Conservation (phyloP, 2,888 invertebrate genomes). For the Chrysomela aeneicollis region DNA sequence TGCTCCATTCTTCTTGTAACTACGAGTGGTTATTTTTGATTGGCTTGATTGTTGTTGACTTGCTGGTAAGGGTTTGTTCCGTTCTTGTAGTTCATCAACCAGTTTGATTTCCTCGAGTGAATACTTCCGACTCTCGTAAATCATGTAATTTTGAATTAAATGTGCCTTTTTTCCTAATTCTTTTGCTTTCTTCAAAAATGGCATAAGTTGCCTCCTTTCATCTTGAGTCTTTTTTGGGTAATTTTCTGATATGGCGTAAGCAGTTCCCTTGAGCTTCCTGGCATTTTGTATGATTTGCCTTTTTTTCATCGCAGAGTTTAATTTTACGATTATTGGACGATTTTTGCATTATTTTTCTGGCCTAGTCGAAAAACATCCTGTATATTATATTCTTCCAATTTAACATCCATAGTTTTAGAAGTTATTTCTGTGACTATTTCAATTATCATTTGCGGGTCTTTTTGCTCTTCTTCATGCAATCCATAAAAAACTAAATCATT, state of each 20-base stretch:
- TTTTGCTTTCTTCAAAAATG: conserved; percentile 1
- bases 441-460: neutral
- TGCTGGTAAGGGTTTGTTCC: neutral
- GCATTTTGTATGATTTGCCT: neutral
- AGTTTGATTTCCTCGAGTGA: no score
- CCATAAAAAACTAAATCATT: conserved; percentile 2
- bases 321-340: neutral
- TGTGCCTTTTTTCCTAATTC: neutral
- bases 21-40: neutral
- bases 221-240: neutral
- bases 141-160: neutral
- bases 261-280: neutral
- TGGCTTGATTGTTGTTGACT: neutral
- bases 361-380: conserved; percentile 1
- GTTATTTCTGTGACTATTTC: neutral
- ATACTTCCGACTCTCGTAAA: neutral
- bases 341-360: neutral
- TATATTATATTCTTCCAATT: neutral
- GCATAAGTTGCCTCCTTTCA: neutral
- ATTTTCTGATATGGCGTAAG: neutral
- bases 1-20: conserved; percentile 1
- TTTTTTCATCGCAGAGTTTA: neutral
- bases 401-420: neutral
- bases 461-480: neutral
- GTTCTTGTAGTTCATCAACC: neutral